Percentiles rank a stretch among this genome's conserved stretches.
These are phyloP conservation scores for Mustela nigripes DNA, from an alignment of 2,113 vertebrate species.

Conservation along the genomic window DNA sequence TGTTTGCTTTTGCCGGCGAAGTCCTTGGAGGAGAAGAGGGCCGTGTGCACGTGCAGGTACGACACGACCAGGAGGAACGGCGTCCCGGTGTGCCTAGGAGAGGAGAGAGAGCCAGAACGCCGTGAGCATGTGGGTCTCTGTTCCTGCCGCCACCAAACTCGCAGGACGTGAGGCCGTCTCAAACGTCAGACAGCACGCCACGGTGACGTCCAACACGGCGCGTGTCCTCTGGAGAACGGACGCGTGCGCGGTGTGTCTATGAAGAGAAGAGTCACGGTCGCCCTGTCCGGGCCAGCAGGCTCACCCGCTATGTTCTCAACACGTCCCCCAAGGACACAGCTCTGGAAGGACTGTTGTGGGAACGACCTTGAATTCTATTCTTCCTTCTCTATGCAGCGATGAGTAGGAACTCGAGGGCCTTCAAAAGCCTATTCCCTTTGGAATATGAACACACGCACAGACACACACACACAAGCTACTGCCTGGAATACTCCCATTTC, in stretches of 20 bases:
- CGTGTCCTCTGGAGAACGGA: fast-evolving
- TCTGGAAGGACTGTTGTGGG: fast-evolving
- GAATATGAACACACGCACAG: too few species aligned
- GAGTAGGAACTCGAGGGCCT: not conserved
- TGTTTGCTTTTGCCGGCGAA: conserved; percentile 92
- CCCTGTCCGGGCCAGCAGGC: fast-evolving
- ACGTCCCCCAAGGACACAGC: fast-evolving
- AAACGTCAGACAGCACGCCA: fast-evolving
- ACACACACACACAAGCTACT: too few species aligned
- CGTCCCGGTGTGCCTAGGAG: conserved; percentile 84
- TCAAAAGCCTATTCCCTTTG: not conserved
- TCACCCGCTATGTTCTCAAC: fast-evolving
- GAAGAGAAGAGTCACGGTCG: fast-evolving
- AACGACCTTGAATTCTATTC: not conserved
- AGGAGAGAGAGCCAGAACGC: fast-evolving
- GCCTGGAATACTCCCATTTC: not conserved
- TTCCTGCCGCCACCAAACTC: fast-evolving
- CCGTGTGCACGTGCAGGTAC: conserved; percentile 94
- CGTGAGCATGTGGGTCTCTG: fast-evolving
- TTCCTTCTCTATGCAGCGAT: not conserved
- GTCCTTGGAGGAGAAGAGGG: conserved; percentile 88
- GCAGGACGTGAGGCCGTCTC: fast-evolving
- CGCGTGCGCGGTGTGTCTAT: fast-evolving
- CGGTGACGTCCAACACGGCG: fast-evolving
- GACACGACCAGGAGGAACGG: conserved; percentile 94